Evolutionary conservation across 2,113 vertebrate genomes (phyloP), one percentile per base, ranked within the genome.

Genomic region (Diphyllodes magnificus): DNA sequence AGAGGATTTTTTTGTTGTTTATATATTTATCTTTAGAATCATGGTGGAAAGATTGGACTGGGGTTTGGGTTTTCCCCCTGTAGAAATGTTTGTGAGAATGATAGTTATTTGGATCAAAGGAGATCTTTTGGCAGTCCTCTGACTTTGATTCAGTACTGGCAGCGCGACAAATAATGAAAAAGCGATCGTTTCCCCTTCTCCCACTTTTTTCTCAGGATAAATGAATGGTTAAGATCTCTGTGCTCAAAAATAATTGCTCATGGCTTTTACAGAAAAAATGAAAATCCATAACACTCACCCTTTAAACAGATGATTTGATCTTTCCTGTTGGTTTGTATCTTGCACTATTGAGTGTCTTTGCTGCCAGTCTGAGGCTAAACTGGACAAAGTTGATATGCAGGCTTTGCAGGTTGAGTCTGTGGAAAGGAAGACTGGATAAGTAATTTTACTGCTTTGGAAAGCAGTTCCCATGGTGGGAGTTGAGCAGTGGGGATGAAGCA

Each of bases 61-160:
- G 37, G 39, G 27, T 37, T 91, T n/a, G 69, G 31, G 37, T 79
- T 94, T 93, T 65, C n/a, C 57, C 75, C 50, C 28, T 54, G 72
- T 70, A 30, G 68, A 94, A 95, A 85, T 72, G 66, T 92, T 95
- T 84, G 42, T 84, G 50, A 94, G 66, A 70, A 82, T 47, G 73
- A 42, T 80, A 61, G 70, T 87, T 85, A 53, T 13, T 73, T 94
- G 85, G 90, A 94, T 96, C 82, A 94, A 90, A 91, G 56, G 66
- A 82, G 63, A 59, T 82, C 71, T 89, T 86, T 73, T 91, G 93
- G 78, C 81, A 79, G 54, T 70, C 45, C 78, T 68, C 77, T 94
- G 90, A 80, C 88, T 88, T 86, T 39, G 51, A 88, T 95, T 93
- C 69, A 65, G 39, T 49, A 31, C 63, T 90, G 90, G 66, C 84